Conservation (phyloP, 2,888 invertebrate genomes). For the Caenorhabditis sp. region DNA sequence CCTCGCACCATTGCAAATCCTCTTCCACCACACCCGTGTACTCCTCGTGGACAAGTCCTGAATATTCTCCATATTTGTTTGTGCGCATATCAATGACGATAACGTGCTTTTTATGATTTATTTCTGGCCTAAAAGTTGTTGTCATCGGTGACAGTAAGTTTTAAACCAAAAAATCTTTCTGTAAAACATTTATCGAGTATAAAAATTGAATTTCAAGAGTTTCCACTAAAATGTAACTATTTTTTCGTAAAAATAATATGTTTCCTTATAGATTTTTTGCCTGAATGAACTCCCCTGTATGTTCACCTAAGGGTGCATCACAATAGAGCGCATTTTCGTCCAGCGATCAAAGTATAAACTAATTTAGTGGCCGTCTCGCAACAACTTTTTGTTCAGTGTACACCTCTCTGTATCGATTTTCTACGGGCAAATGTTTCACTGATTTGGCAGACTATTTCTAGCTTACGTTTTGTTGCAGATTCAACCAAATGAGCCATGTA, state of each 20-base stretch:
- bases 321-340: slow-evolving; percentile 8
- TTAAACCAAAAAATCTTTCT: background rate
- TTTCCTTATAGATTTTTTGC: too few relatives aligned
- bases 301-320: background rate
- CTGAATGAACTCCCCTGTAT: background rate
- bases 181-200: too few relatives aligned
- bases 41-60: slow-evolving; percentile 7
- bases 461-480: slow-evolving; percentile 14
- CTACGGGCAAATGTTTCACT: background rate
- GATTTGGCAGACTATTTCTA: background rate
- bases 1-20: background rate
- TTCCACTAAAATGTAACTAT: too few relatives aligned
- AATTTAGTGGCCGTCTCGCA: slow-evolving; percentile 10
- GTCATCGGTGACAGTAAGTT: background rate
- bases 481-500: slow-evolving; percentile 63
- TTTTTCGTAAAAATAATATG: too few relatives aligned
- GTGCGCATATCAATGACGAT: background rate
- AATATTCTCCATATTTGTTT: background rate
- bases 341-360: slow-evolving; percentile 8
- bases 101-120: background rate
- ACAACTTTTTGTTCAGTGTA: background rate
- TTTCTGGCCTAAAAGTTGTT: background rate
- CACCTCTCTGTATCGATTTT: background rate
- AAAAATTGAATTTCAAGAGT: too few relatives aligned
- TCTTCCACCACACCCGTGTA: slow-evolving; percentile 18